These are phyloP conservation scores for Corythoichthys intestinalis DNA, from an alignment of 2,113 vertebrate genomes.

Conservation along the genomic window DNA sequence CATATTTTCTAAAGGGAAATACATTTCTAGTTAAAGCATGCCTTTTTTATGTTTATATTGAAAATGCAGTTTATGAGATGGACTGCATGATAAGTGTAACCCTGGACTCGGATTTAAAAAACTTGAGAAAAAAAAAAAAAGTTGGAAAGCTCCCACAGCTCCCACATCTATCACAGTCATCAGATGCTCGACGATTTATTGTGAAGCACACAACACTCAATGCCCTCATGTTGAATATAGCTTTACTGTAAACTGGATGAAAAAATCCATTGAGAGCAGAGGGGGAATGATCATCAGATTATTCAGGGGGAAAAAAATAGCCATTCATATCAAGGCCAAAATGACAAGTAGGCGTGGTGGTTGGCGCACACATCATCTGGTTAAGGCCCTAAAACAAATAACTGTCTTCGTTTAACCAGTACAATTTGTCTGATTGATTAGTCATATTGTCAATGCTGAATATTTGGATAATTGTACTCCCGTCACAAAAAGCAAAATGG, in stretches of 20 bases:
- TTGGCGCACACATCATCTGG: conserved; percentile 3
- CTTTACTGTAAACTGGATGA: conserved; percentile 62
- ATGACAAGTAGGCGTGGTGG: conserved; percentile 64
- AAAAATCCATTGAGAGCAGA: conserved; percentile 47
- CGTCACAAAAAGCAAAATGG: no score
- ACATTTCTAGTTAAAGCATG: conserved; percentile 1
- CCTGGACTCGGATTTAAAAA: not conserved
- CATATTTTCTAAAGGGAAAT: not conserved
- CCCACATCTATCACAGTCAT: conserved; percentile 37
- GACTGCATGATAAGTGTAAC: conserved; percentile 1
- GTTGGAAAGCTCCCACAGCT: conserved; percentile 22
- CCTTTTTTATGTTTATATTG: not conserved
- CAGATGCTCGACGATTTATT: conserved; percentile 38
- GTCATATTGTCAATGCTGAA: no score
- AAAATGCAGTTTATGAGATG: conserved; percentile 5
- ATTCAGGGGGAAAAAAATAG: conserved; percentile 63
- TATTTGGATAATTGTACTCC: no score
- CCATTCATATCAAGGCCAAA: conserved; percentile 55
- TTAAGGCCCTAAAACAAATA: no score
- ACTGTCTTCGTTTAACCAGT: no score
- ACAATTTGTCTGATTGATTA: no score
- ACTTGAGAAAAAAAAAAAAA: not conserved
- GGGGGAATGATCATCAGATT: conserved; percentile 39
- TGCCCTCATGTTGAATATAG: conserved; percentile 52
- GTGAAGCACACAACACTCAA: conserved; percentile 5